Evolutionary conservation across 2,888 invertebrate species (phyloP).

Genomic region (Cremastobaeus sp.): DNA sequence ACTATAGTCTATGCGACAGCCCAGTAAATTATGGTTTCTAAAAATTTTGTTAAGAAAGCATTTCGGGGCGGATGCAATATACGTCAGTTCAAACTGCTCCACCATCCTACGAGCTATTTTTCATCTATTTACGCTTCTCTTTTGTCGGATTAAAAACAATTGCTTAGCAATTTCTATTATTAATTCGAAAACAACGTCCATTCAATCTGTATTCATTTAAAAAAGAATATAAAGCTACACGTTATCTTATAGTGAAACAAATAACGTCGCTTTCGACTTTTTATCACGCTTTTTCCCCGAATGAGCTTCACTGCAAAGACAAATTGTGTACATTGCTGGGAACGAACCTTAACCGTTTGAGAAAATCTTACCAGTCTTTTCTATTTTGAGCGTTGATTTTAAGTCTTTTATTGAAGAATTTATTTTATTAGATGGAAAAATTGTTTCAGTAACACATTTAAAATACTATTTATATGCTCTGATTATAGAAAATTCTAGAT

Average conservation of each 20-base stretch:
- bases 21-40: slow-evolving; percentile 15
- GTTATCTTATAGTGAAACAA: slow-evolving; percentile 4
- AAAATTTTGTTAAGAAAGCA: slow-evolving; percentile 22
- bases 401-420: no score
- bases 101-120: background rate
- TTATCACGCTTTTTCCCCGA: no score
- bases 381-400: no score
- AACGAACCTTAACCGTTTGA: no score
- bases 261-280: background rate
- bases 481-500: no score
- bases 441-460: no score
- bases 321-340: no score
- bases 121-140: slow-evolving; percentile 13
- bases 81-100: slow-evolving; percentile 12
- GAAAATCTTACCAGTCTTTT: no score
- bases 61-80: slow-evolving; percentile 16
- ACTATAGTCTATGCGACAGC: slow-evolving; percentile 5
- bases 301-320: no score
- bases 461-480: no score
- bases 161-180: slow-evolving; percentile 12
- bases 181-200: slow-evolving; percentile 10
- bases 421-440: no score
- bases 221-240: background rate
- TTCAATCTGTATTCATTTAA: slow-evolving; percentile 5
- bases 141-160: slow-evolving; percentile 19